A percentile compares a stretch with the other conserved stretches of the same genome.
Conservation (phyloP, 2,797 vertebrate species). For the Ptychadena robeensis region DNA sequence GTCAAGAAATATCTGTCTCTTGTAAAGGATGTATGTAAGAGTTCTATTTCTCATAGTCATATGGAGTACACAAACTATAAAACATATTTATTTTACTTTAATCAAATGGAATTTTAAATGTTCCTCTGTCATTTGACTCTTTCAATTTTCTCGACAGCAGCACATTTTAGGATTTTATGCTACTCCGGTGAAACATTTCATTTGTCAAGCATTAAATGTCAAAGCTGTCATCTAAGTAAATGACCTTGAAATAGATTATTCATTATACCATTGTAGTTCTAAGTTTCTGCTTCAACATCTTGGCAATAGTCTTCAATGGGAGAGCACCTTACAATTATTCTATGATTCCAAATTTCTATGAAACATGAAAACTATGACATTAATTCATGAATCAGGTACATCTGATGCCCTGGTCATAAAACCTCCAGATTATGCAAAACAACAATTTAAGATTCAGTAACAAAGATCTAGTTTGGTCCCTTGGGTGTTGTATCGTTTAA, state of each 20-base stretch:
- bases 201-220: slow-evolving; percentile 56
- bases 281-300: slow-evolving; percentile 14
- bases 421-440: not conserved
- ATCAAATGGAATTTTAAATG: slow-evolving; percentile 6
- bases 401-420: slow-evolving; percentile 18
- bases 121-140: slow-evolving; percentile 10
- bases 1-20: too few relatives aligned
- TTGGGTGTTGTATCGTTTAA: slow-evolving; percentile 3
- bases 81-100: slow-evolving; percentile 24
- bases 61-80: not conserved
- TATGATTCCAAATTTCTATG: slow-evolving; percentile 2
- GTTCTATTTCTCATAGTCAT: not conserved
- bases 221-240: slow-evolving; percentile 48
- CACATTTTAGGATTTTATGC: slow-evolving; percentile 34
- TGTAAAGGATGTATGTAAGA: not conserved
- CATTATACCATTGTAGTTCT: slow-evolving; percentile 33
- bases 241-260: slow-evolving; percentile 52
- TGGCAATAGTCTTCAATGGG: slow-evolving; percentile 12
- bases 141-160: slow-evolving; percentile 33
- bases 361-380: too few relatives aligned
- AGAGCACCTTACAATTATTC: not conserved
- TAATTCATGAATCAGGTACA: slow-evolving; percentile 18
- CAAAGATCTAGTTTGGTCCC: not conserved
- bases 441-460: not conserved
- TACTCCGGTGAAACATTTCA: slow-evolving; percentile 38